Evolutionary conservation across 1,140 invertebrate genomes (phyloP).

Genomic region (Scaptomyza graminum): DNA sequence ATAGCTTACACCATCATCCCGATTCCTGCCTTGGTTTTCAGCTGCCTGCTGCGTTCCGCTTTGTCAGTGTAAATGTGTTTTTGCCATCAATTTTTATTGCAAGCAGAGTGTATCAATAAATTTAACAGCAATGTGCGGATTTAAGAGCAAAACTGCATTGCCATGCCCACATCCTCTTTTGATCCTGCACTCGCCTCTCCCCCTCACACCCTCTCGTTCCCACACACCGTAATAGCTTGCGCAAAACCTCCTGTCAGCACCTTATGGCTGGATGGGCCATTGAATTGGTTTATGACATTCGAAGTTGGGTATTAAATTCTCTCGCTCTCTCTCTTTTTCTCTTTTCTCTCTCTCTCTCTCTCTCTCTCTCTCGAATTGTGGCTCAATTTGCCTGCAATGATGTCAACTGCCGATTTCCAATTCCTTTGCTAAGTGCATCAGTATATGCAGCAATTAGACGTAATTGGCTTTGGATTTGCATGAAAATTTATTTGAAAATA

Average conservation of each 20-base stretch:
- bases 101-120: slow-evolving; percentile 80
- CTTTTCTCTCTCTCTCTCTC: not conserved
- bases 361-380: slow-evolving; percentile 20
- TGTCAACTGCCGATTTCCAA: slow-evolving; percentile 12
- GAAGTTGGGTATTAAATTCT: slow-evolving; percentile 50
- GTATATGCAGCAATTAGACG: slow-evolving; percentile 5
- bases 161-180: not conserved
- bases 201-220: not conserved
- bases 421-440: slow-evolving; percentile 2
- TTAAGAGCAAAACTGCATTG: slow-evolving; percentile 51
- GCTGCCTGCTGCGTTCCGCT: slow-evolving; percentile 25
- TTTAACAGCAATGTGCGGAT: slow-evolving; percentile 72
- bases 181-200: not conserved
- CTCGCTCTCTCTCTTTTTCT: not conserved
- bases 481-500: not conserved
- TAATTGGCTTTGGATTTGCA: slow-evolving; percentile 3
- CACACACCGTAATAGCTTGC: not conserved
- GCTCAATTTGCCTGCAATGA: slow-evolving; percentile 43
- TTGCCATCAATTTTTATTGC: slow-evolving; percentile 80
- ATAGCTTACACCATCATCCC: slow-evolving; percentile 43
- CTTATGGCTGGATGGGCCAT: slow-evolving; percentile 49
- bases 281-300: slow-evolving; percentile 70
- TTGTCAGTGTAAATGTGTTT: slow-evolving; percentile 72
- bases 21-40: too few species aligned
- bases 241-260: slow-evolving; percentile 16